Percentiles rank a stretch among this genome's conserved stretches.
phyloP scores from a whole-genome alignment of 2,113 vertebrate species.

The Paradisaea rubra region DNA sequence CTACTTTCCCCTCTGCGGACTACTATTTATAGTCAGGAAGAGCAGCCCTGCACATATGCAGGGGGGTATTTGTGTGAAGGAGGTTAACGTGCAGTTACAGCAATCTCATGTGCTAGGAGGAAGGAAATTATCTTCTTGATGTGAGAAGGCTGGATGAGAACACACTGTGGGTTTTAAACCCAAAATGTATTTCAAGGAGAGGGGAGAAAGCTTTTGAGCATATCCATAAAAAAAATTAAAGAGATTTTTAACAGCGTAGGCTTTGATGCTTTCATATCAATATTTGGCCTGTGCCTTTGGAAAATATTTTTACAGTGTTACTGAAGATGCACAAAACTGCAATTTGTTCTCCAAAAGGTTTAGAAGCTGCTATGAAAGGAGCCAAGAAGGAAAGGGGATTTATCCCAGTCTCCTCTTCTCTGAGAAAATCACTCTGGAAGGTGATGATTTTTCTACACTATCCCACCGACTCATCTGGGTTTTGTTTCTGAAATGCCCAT shows the following conservation, averaged over 20 bases:
- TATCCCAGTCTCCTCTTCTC: neutral
- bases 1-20: neutral
- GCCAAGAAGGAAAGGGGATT: neutral
- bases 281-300: neutral
- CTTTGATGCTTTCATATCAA: neutral
- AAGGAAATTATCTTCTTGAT: neutral
- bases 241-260: fast-evolving
- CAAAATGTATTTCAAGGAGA: neutral
- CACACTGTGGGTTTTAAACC: neutral
- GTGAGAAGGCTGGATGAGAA: neutral
- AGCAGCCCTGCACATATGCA: neutral
- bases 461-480: neutral
- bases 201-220: neutral
- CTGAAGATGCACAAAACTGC: neutral
- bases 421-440: neutral
- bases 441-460: neutral
- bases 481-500: neutral
- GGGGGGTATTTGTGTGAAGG: neutral
- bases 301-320: neutral
- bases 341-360: neutral
- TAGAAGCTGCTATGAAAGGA: neutral
- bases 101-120: neutral
- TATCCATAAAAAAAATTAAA: neutral
- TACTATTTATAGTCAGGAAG: neutral
- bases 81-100: neutral